phyloP scores from a whole-genome alignment of 2,888 invertebrate species.

The Noctua janthe region DNA sequence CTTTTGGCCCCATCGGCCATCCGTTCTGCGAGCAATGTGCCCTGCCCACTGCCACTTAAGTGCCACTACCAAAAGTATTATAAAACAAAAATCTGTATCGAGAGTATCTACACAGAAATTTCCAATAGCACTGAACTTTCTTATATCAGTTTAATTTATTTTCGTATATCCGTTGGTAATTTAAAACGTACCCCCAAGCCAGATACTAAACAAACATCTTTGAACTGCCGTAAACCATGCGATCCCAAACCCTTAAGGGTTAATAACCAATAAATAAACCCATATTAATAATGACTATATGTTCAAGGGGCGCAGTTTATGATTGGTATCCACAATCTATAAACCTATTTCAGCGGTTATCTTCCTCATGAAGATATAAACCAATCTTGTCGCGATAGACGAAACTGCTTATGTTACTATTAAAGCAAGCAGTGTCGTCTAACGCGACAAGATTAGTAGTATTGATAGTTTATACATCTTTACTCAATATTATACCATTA shows the following conservation, averaged over 20 bases:
- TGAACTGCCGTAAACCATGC: slow-evolving; percentile 20
- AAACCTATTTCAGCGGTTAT: slow-evolving; percentile 19
- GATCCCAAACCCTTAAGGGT: slow-evolving; percentile 18
- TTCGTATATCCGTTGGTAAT: background rate
- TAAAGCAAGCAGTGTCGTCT: no score
- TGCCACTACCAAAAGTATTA: background rate
- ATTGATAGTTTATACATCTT: no score
- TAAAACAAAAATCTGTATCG: background rate
- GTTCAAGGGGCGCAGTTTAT: slow-evolving; percentile 15
- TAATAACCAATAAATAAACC: slow-evolving; percentile 43
- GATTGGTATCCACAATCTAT: slow-evolving; percentile 16
- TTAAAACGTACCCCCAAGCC: background rate
- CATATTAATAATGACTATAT: slow-evolving; percentile 30
- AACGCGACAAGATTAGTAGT: no score
- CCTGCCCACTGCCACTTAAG: no score
- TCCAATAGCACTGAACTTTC: background rate
- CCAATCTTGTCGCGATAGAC: background rate
- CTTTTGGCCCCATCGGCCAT: no score
- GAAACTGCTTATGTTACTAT: no score
- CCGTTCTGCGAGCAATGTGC: no score
- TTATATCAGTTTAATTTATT: background rate
- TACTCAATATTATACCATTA: no score
- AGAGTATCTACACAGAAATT: background rate
- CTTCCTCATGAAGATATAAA: background rate
- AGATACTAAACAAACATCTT: slow-evolving; percentile 37